Evolutionary conservation across 2,888 invertebrate genomes (phyloP), one percentile per base, ranked within the genome.

Genomic region (Lepas anatifera): DNA sequence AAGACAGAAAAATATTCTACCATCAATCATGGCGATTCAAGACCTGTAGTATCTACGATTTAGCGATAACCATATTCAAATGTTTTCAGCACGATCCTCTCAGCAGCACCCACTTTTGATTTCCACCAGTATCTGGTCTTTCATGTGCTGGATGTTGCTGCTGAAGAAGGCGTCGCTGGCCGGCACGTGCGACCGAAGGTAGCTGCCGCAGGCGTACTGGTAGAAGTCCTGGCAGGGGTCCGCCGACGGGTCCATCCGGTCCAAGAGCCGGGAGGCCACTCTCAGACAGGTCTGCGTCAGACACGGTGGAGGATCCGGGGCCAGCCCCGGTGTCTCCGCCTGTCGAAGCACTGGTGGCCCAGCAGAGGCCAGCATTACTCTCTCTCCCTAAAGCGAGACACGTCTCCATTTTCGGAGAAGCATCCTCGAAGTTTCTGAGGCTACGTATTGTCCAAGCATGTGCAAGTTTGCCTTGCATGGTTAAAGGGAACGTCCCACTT

Each of bases 71-170:
- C n/a, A n/a, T n/a, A n/a, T n/a, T n/a, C n/a, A n/a, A n/a, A n/a
- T n/a, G n/a, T n/a, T n/a, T n/a, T n/a, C n/a, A n/a, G n/a, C n/a
- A n/a, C n/a, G n/a, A n/a, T n/a, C n/a, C n/a, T n/a, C n/a, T n/a
- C n/a, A n/a, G n/a, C n/a, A n/a, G n/a, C n/a, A n/a, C n/a, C n/a
- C n/a, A 79, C 79, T 79, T 75, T 78, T 79, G 70, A 80, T 78
- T 39, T 78, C 77, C 46, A 79, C 76, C 41, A 78, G 76, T 67
- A 79, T 77, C 27, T 78, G 78, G 70, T 80, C 80, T 72, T 79
- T 79, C 78, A 80, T 80, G 71, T 78, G 77, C 74, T 80, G 79
- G 58, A 80, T 75, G 10, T 78, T 77, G 2, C 79, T 79, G 37
- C 78, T 75, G 70, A 77, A 76, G 71, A 77, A 77, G 69, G 77